Base-by-base conservation (phyloP, 64 coral and sea anemone genomes). In the Montipora foliosa region DNA sequence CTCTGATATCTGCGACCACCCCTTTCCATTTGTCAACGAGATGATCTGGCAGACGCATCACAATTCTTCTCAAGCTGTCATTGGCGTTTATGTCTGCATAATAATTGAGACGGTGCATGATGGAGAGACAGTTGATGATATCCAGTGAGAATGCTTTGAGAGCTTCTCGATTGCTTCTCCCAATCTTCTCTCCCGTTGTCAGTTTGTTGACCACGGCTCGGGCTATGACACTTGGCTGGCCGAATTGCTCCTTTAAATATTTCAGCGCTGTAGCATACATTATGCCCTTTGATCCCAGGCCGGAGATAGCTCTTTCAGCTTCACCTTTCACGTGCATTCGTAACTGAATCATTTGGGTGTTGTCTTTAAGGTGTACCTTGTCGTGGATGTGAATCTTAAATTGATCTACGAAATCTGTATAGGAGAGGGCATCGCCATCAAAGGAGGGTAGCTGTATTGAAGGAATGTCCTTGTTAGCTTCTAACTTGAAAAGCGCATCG, bases 231-330 rank as follows among this genome's bases (percentile, higher is more conserved):
- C 90, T 92, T 44, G 60, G 78, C 62, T 92, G 61, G 66, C 79
- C 90, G 19, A 92, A 92, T 68, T 92, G 78, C 14, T 92, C 90
- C 77, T 91, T 92, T 9, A 85, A 29, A 9, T 46, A 76, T 47
- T 85, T 92, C n/a, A 84, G 64, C 2, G 90, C 90, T 9, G 80
- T 92, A 13, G 90, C 90, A 62, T 92, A 92, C 80, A 92, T 92
- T 48, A 92, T 87, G 3, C 90, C 68, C 14, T 92, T 77, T 10
- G 80, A 92, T 52, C 81, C 90, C 13, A 92, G 59, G 20, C 90
- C 80, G 4, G 79, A 84, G 48, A 92, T 84, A 6, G 45, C 13
- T 22, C 79, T 48, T 64, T 92, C 59, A 21, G 90, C 90, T 11
- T 92, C 57, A 3, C 78, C 79, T 8, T 44, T 75, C 13, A 92